Percentiles rank a stretch among this genome's conserved stretches.
Conservation (phyloP, 2,797 vertebrate genomes). For the Chaetodon trifasciatus region DNA sequence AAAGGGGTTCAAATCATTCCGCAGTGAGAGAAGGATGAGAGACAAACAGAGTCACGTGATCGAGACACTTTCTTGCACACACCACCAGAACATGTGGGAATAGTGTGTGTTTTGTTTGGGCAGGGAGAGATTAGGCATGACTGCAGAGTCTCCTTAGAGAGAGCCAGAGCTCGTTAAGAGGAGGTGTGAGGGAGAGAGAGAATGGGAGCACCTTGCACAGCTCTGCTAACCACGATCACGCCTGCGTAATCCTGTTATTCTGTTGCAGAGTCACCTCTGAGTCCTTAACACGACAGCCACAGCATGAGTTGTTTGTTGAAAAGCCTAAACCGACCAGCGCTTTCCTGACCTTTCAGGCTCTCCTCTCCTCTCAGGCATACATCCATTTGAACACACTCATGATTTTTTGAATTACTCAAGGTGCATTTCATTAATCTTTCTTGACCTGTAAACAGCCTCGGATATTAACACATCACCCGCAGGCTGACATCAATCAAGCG, state of each 20-base stretch:
- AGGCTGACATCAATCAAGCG: constrained; percentile 37
- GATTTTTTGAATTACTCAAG: constrained; percentile 41
- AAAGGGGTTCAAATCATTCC: constrained; percentile 22
- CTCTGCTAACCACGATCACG: constrained; percentile 47
- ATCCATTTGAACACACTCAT: constrained; percentile 13
- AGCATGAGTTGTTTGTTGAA: constrained; percentile 23
- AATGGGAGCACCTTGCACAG: constrained; percentile 56
- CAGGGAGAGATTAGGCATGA: constrained; percentile 59
- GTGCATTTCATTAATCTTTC: constrained; percentile 39
- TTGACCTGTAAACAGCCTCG: constrained; percentile 41
- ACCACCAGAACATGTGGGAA: constrained; percentile 22
- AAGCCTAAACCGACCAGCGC: constrained; percentile 21
- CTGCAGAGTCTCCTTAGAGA: constrained; percentile 54
- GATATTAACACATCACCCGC: constrained; percentile 47
- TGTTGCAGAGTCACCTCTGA: constrained; percentile 62
- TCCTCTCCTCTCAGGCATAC: constrained; percentile 12
- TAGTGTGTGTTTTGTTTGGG: constrained; percentile 59
- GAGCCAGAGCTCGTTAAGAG: constrained; percentile 52
- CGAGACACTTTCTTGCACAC: constrained; percentile 17
- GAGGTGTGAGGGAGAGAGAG: constrained; percentile 36
- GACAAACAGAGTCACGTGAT: constrained; percentile 18
- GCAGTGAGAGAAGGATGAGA: constrained; percentile 8
- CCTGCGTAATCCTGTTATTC: constrained; percentile 74
- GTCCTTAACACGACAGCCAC: constrained; percentile 15
- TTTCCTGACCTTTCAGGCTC: constrained; percentile 3